Evolutionary conservation across 2,113 vertebrate genomes (phyloP), one percentile per base, ranked within the genome.

Genomic region (Lota lota): DNA sequence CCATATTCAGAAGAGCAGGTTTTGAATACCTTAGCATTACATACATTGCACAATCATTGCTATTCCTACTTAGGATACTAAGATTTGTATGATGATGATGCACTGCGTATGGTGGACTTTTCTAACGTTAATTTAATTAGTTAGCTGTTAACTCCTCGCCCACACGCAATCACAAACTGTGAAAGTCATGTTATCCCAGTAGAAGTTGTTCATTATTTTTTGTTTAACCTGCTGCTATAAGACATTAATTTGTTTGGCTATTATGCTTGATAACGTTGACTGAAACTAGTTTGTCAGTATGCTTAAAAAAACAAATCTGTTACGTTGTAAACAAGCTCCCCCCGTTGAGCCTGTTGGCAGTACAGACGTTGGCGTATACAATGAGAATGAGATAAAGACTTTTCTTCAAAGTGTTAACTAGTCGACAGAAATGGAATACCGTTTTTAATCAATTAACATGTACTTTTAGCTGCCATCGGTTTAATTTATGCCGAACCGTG

Each of bases 171-270:
- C 83, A 74, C 81, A 83, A 82, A 91, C 90, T 91, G 91, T 93
- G 91, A 92, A 88, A 85, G 8, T 2, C 82, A 71, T 84, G 69
- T 79, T 84, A 66, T 73, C 72, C 80, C 73, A 68, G 61, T 77
- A 83, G 24, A 79, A 69, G 60, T 56, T 18, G 56, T 75, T 85
- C 7, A 14, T 47, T 47, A 33, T 47, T 47, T 47, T 47, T 47
- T 8, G 40, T 47, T 85, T 85, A 81, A 85, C 79, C 79, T 88
- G 88, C 91, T 92, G 91, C 91, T 92, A 91, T 77, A 79, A 79
- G 87, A 67, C 78, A 66, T 71, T 14, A 64, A 64, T 8, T 24
- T 82, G 66, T 59, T 88, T 84, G 40, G 40, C n/a, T 56, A 8
- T 81, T 64, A 57, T 73, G 76, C 77, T 47, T 24, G 60, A 74